Evolutionary conservation across 2,888 invertebrate genomes (phyloP).

Genomic region (Zeuzera pyrina): DNA sequence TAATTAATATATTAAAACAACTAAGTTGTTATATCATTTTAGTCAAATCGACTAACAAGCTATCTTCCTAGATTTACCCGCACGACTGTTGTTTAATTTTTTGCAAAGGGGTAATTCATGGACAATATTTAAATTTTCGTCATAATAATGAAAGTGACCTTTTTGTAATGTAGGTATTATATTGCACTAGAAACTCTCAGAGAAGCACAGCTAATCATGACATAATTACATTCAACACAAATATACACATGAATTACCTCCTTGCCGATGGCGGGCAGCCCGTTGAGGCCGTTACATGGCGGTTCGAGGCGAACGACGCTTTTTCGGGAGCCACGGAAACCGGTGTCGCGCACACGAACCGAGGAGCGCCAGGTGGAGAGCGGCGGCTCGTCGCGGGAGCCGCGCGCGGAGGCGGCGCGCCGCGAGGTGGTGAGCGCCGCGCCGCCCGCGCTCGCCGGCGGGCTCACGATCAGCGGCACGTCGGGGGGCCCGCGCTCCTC

Average conservation of each 20-base stretch:
- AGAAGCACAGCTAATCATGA: too few species aligned
- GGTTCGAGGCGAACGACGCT: constrained; percentile 77
- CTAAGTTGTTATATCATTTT: too few species aligned
- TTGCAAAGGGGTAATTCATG: too few species aligned
- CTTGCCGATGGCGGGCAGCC: constrained; percentile 71
- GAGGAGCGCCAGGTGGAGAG: constrained; percentile 76
- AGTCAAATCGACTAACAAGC: too few species aligned
- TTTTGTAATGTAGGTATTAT: too few species aligned
- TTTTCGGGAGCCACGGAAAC: constrained; percentile 75
- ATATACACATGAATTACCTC: constrained; percentile 63
- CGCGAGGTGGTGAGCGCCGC: constrained; percentile 56
- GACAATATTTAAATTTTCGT: too few species aligned
- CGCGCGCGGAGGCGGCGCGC: constrained; percentile 52
- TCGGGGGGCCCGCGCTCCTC: constrained; percentile 71
- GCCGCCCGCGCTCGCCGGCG: constrained; percentile 28
- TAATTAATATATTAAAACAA: too few species aligned
- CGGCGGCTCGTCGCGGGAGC: constrained; percentile 53
- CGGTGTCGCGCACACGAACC: constrained; percentile 76
- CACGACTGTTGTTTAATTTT: too few species aligned
- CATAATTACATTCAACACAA: constrained; percentile 30
- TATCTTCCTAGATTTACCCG: too few species aligned
- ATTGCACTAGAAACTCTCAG: too few species aligned
- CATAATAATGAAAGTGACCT: too few species aligned
- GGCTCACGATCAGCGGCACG: constrained; percentile 59
- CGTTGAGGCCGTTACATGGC: constrained; percentile 76